Conservation (phyloP, 1,140 invertebrate species). For the Lineus longissimus region DNA sequence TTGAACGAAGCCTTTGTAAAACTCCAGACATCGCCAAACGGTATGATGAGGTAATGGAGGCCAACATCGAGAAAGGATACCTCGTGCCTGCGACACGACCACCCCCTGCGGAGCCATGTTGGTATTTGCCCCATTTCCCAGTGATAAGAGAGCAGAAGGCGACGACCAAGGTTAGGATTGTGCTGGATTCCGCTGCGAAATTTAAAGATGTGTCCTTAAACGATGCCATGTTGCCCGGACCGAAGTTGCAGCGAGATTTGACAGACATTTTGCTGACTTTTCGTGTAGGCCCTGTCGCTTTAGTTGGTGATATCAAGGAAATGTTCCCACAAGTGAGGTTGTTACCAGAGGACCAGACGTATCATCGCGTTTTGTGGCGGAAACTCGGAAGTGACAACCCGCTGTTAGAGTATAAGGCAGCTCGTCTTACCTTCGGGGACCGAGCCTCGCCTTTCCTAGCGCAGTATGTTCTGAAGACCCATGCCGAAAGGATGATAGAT, state of each 20-base stretch:
- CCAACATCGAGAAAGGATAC: not conserved
- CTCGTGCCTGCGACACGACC: not conserved
- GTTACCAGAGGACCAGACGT: not conserved
- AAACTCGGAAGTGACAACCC: not conserved
- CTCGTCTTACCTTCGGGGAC: not conserved
- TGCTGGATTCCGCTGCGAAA: not conserved
- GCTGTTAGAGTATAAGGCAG: not conserved
- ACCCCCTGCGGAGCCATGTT: not conserved
- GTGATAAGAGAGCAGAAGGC: not conserved
- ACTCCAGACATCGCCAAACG: too few species aligned
- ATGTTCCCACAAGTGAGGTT: conserved; percentile 1
- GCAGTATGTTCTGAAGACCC: not conserved
- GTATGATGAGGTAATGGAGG: too few species aligned
- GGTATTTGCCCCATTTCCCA: conserved; percentile 6
- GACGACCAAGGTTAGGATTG: not conserved
- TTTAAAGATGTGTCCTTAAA: not conserved
- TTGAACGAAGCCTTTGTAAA: not conserved
- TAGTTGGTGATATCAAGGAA: conserved; percentile 1
- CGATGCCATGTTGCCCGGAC: not conserved
- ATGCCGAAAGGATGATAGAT: not conserved
- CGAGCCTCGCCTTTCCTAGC: not conserved
- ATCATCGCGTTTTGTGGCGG: not conserved
- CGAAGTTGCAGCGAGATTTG: not conserved
- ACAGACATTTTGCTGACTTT: not conserved
- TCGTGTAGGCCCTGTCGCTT: not conserved